Conservation (phyloP, 2,888 invertebrate genomes). For the Synergus itoensis region DNA sequence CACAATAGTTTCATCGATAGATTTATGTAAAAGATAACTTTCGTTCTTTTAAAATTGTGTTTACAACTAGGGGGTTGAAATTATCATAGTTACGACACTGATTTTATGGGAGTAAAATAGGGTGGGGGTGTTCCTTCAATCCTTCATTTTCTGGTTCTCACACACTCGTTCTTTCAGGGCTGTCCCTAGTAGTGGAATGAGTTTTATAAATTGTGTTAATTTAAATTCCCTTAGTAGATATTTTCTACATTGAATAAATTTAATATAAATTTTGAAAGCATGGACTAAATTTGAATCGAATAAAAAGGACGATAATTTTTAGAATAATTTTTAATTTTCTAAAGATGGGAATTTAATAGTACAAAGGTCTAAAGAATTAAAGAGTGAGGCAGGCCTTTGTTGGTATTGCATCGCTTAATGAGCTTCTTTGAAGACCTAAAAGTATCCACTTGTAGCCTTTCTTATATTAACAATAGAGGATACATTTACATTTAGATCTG, state of each 20-base stretch:
- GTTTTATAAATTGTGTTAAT: background rate
- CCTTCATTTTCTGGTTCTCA: slow-evolving; percentile 11
- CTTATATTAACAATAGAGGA: slow-evolving; percentile 10
- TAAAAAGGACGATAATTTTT: background rate
- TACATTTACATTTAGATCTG: background rate
- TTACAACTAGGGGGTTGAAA: background rate
- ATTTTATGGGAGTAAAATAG: background rate
- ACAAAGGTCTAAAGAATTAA: background rate
- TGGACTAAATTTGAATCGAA: background rate
- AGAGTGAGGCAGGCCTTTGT: background rate
- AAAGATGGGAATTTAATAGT: too few relatives aligned
- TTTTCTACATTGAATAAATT: too few relatives aligned
- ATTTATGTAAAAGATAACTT: too few relatives aligned
- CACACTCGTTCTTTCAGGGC: background rate
- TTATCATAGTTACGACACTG: background rate
- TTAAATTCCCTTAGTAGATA: too few relatives aligned
- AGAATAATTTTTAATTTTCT: background rate
- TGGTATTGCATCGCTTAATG: slow-evolving; percentile 4
- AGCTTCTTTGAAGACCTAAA: slow-evolving; percentile 7
- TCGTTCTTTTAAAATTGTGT: too few relatives aligned
- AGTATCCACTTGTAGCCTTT: background rate
- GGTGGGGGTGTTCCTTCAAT: background rate
- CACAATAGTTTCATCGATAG: too few relatives aligned
- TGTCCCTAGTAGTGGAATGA: background rate
- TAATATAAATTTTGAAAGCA: background rate